A percentile compares a stretch with the other conserved stretches of the same genome.
Conservation (phyloP, 2,113 vertebrate species). For the Psephotus haematonotus region DNA sequence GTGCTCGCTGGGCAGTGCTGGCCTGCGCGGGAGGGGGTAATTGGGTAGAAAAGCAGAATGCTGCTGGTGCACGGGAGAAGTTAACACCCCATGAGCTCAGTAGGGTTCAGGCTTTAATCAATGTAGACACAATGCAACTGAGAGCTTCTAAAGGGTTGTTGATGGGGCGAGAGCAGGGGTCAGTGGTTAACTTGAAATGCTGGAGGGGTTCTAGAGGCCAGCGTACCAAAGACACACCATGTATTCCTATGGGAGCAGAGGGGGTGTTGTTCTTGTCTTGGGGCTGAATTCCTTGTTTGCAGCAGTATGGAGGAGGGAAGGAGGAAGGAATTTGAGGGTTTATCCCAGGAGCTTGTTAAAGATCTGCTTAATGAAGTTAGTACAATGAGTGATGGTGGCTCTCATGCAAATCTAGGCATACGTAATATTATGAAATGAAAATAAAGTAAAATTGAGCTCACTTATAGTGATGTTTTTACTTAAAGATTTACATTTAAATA, state of each 20-base stretch:
- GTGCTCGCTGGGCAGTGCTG: conserved; percentile 82
- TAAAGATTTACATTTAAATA: neutral
- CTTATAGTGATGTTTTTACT: neutral
- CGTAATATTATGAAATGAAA: accelerated
- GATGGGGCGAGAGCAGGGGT: conserved; percentile 64
- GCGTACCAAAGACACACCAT: conserved; percentile 19
- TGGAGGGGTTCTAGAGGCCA: conserved; percentile 57
- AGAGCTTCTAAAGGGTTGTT: conserved; percentile 76
- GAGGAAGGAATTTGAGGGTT: neutral
- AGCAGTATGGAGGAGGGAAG: neutral
- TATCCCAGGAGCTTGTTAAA: neutral
- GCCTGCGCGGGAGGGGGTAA: conserved; percentile 83
- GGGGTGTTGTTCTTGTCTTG: neutral
- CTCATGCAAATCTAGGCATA: too few species aligned
- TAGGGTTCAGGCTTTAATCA: conserved; percentile 81
- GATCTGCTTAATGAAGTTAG: neutral
- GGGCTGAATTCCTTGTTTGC: neutral
- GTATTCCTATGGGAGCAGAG: neutral
- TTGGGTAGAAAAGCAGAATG: conserved; percentile 90
- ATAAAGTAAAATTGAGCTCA: neutral
- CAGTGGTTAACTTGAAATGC: conserved; percentile 70
- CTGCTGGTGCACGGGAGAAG: conserved; percentile 83
- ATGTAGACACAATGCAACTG: conserved; percentile 80
- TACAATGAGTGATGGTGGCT: neutral
- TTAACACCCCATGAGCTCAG: conserved; percentile 84